These are phyloP conservation scores for Battus philenor DNA, from an alignment of 1,140 invertebrate species.

Conservation along the genomic window DNA sequence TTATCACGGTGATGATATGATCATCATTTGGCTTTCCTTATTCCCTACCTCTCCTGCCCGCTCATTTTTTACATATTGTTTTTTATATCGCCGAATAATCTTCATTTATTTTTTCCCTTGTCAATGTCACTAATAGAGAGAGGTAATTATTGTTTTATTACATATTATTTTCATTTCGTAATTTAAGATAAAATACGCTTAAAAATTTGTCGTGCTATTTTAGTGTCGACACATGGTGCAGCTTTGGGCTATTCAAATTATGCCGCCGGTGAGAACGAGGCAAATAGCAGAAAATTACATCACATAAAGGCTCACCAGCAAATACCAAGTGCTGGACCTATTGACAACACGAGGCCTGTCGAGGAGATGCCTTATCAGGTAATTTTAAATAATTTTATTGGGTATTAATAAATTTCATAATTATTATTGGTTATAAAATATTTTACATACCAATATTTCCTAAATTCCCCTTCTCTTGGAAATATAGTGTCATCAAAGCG, in stretches of 20 bases:
- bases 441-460: too few species aligned
- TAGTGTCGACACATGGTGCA: constrained; percentile 73
- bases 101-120: constrained; percentile 4
- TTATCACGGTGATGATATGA: constrained; percentile 56
- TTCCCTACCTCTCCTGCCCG: constrained; percentile 33
- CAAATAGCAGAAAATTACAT: constrained; percentile 63
- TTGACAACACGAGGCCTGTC: constrained; percentile 58
- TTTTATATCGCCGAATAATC: too few species aligned
- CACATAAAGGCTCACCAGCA: constrained; percentile 75
- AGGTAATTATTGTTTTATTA: constrained; percentile 16
- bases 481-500: too few species aligned
- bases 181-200: background rate
- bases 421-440: too few species aligned
- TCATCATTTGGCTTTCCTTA: constrained; percentile 48
- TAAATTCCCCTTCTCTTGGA: too few species aligned
- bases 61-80: background rate
- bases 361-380: constrained; percentile 78
- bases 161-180: background rate
- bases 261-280: constrained; percentile 57
- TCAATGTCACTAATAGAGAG: constrained; percentile 6
- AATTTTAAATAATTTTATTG: too few species aligned
- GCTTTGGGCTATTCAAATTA: constrained; percentile 72
- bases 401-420: too few species aligned
- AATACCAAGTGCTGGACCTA: constrained; percentile 51
- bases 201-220: constrained; percentile 19